Percentiles rank a stretch among this genome's conserved stretches.
These are phyloP conservation scores for Perdita meconis DNA, from an alignment of 2,888 invertebrate genomes.

Conservation along the genomic window DNA sequence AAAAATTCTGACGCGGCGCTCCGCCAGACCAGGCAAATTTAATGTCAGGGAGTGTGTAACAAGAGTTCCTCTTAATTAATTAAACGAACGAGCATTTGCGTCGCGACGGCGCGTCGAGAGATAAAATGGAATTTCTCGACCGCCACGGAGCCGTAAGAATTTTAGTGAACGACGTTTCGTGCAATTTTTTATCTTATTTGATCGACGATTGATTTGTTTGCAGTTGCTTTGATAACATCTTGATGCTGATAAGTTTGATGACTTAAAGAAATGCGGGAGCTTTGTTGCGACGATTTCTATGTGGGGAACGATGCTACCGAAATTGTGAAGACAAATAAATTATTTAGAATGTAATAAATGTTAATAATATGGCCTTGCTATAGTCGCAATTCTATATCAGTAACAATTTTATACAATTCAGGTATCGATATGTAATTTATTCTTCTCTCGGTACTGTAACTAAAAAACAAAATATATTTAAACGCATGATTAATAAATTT, in stretches of 20 bases:
- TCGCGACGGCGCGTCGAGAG: slow-evolving; percentile 36
- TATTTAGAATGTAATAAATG: too few relatives aligned
- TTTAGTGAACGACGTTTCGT: slow-evolving; percentile 13
- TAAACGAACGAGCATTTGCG: slow-evolving; percentile 40
- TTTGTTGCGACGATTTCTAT: too few relatives aligned
- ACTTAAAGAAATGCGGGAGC: too few relatives aligned
- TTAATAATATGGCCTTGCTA: too few relatives aligned
- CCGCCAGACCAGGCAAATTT: slow-evolving; percentile 4
- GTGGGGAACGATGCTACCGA: too few relatives aligned
- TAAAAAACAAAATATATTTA: too few relatives aligned
- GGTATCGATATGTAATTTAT: too few relatives aligned
- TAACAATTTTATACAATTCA: too few relatives aligned
- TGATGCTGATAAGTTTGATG: background rate
- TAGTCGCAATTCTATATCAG: too few relatives aligned
- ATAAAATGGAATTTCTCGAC: slow-evolving; percentile 42
- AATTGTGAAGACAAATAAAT: too few relatives aligned
- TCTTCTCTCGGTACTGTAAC: too few relatives aligned
- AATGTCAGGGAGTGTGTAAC: slow-evolving; percentile 54
- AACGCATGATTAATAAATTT: too few relatives aligned
- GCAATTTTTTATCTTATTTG: slow-evolving; percentile 20
- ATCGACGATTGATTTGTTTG: slow-evolving; percentile 2
- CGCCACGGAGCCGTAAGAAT: slow-evolving; percentile 10
- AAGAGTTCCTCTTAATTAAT: slow-evolving; percentile 58
- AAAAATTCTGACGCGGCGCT: slow-evolving; percentile 26
- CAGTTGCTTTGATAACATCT: background rate